These are phyloP conservation scores for Peribatodes rhomboidaria DNA, from an alignment of 2,888 invertebrate species.

Conservation along the genomic window DNA sequence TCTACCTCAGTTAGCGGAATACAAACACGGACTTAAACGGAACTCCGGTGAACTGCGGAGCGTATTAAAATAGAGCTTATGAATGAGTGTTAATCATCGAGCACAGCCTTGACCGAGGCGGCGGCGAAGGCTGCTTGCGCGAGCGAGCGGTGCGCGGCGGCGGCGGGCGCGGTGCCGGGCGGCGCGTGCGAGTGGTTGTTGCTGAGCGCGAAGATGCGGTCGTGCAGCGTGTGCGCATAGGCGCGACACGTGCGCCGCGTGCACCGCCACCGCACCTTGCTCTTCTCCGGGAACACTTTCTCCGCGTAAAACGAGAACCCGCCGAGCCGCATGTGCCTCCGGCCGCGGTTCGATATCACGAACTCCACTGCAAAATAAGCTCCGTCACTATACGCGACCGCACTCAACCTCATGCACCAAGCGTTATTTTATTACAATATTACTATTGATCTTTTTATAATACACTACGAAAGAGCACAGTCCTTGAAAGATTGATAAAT, in stretches of 20 bases:
- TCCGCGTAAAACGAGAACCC: constrained; percentile 85
- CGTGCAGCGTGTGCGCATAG: constrained; percentile 83
- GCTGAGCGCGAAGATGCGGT: constrained; percentile 81
- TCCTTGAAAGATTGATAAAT: background rate
- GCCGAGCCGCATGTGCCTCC: constrained; percentile 82
- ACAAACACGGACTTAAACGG: background rate
- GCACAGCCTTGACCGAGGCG: constrained; percentile 65
- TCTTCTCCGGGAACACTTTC: constrained; percentile 84
- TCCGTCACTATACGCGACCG: constrained; percentile 58
- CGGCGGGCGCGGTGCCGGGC: constrained; percentile 58
- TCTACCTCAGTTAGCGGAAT: background rate
- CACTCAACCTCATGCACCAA: constrained; percentile 24
- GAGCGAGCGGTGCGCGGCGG: constrained; percentile 48
- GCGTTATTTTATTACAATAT: background rate
- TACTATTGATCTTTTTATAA: background rate
- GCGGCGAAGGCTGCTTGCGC: constrained; percentile 58
- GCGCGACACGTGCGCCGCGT: constrained; percentile 83
- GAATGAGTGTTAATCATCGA: constrained; percentile 63
- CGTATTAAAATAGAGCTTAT: background rate
- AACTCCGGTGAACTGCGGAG: background rate
- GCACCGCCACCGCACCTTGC: constrained; percentile 84
- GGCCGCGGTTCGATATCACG: constrained; percentile 84
- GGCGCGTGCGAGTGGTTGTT: constrained; percentile 82
- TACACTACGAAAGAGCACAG: background rate
- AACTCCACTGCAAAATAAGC: constrained; percentile 83